Base-by-base conservation (phyloP, 2,888 invertebrate species). In the Cerceris ruficornis region DNA sequence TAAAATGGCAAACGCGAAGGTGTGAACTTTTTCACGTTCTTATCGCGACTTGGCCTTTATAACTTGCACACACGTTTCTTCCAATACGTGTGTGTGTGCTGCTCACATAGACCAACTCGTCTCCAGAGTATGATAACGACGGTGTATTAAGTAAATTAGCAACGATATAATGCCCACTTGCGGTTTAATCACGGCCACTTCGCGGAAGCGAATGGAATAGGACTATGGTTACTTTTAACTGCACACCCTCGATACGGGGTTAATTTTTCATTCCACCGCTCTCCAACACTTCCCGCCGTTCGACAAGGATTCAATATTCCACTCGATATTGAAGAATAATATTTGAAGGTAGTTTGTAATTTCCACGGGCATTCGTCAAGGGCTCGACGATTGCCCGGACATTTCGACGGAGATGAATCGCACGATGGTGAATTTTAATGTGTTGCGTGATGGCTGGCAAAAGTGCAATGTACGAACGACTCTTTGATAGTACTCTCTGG, bases 91-190 rank as follows among this genome's bases (percentile, higher is more conserved):
- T 58, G 41, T 52, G 14, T 7, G 28, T 14, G 57, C 46, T 15
- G 60, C 66, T n/a, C 55, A 66, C 60, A 46, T 59, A 59, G 50
- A n/a, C 17, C 15, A 55, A 46, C 41, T 50, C 50, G 72, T 80
- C 80, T 81, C 72, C 14, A 11, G 72, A 72, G 73, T 55, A 73
- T 73, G 75, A 79, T 88, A 85, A 87, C 83, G 83, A 86, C 82
- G 80, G 81, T 73, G 81, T 84, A 86, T 86, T 88, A 88, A 87
- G 84, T 85, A 84, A 89, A 88, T 89, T 88, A 88, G 83, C 84
- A 75, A 75, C 84, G 83, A 87, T 88, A 85, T 87, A 88, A 86
- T 86, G 84, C 83, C 86, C 86, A 86, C 87, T 86, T 84, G 88
- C 84, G 86, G 85, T 86, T 88, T 88, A 87, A 89, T 89, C 83